phyloP scores from a whole-genome alignment of 2,888 invertebrate species.

The Griposia aprilina region DNA sequence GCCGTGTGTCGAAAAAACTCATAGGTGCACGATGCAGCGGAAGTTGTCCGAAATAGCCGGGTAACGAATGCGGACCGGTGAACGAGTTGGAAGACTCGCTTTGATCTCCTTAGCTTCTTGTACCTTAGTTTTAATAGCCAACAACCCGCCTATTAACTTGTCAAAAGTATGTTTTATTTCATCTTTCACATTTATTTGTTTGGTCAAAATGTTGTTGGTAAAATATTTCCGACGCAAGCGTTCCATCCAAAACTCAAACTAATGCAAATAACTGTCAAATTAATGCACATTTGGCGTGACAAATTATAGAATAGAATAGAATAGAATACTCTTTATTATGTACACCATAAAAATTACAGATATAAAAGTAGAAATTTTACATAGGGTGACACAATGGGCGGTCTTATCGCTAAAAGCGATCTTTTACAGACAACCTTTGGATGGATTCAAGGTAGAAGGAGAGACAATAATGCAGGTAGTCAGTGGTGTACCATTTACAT shows the following conservation, averaged over 20 bases:
- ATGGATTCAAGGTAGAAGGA: too few species aligned
- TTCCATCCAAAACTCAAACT: not conserved
- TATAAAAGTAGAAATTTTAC: too few species aligned
- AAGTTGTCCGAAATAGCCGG: constrained; percentile 64
- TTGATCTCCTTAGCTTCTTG: constrained; percentile 44
- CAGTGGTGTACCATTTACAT: too few species aligned
- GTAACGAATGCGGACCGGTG: constrained; percentile 55
- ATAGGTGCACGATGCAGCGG: constrained; percentile 53
- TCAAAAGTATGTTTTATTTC: constrained; percentile 22
- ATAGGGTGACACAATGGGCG: too few species aligned
- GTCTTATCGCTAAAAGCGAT: too few species aligned
- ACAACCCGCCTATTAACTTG: constrained; percentile 18
- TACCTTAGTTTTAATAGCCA: constrained; percentile 25
- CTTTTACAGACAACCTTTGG: too few species aligned
- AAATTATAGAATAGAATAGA: too few species aligned
- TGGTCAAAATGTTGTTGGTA: not conserved
- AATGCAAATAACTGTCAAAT: not conserved
- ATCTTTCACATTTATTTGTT: not conserved
- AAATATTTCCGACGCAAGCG: not conserved
- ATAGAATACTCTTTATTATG: too few species aligned
- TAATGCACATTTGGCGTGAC: not conserved
- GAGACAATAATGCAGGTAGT: too few species aligned
- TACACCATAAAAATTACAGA: too few species aligned
- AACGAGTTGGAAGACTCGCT: constrained; percentile 20
- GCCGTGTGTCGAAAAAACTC: constrained; percentile 42